phyloP scores from a whole-genome alignment of 2,113 vertebrate species.

The Aplodontia rufa region DNA sequence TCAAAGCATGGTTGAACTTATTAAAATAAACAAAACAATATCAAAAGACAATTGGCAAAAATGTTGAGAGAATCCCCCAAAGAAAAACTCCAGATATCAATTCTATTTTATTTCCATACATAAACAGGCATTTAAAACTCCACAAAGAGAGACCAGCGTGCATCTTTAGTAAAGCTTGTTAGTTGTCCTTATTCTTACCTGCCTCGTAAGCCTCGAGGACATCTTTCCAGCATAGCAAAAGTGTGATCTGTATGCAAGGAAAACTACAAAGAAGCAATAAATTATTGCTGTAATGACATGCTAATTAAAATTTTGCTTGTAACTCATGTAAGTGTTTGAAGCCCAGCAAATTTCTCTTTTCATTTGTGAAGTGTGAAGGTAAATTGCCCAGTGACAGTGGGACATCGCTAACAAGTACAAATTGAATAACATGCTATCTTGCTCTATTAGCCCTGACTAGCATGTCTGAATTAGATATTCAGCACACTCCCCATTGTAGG shows the following conservation, averaged over 20 bases:
- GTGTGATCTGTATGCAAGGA: conserved; percentile 87
- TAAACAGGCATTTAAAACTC: background rate
- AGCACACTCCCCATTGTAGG: conserved; percentile 87
- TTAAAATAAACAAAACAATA: conserved; percentile 30
- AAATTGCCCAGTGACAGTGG: conserved; percentile 93
- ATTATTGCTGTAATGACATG: conserved; percentile 94
- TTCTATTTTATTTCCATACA: background rate
- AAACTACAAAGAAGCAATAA: conserved; percentile 92
- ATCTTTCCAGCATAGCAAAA: conserved; percentile 71
- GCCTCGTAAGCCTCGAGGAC: conserved; percentile 77
- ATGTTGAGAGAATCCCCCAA: background rate
- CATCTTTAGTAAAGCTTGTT: conserved; percentile 34
- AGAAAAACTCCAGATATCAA: background rate
- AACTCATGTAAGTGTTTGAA: conserved; percentile 97
- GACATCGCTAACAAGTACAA: conserved; percentile 91
- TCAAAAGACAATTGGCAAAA: background rate
- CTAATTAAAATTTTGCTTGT: conserved; percentile 99
- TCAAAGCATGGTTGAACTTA: accelerated
- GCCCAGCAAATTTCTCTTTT: conserved; percentile 94
- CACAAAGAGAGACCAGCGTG: background rate
- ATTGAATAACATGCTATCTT: conserved; percentile 92
- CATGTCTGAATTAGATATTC: conserved; percentile 89
- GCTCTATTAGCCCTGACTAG: conserved; percentile 88
- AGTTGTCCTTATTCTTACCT: conserved; percentile 47
- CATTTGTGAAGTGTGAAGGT: conserved; percentile 94